These are phyloP conservation scores for Cerceris ruficornis DNA, from an alignment of 2,888 invertebrate genomes.

Conservation along the genomic window DNA sequence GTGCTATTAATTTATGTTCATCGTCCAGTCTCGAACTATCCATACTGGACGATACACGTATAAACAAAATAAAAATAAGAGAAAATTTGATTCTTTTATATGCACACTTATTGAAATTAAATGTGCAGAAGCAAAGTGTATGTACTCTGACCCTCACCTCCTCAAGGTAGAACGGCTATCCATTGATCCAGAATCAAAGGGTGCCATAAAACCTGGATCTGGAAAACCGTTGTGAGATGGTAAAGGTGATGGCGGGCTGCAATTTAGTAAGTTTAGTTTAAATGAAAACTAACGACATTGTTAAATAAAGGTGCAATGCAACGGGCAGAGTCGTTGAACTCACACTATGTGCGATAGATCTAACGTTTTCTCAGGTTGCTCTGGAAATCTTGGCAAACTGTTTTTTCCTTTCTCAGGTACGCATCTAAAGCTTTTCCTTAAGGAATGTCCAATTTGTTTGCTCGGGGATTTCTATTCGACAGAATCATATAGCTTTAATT, in stretches of 20 bases:
- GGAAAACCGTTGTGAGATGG: constrained; percentile 97
- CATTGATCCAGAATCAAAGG: constrained; percentile 90
- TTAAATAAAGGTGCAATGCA: background rate
- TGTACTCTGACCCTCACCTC: constrained; percentile 79
- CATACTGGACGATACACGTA: constrained; percentile 70
- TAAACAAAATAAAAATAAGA: constrained; percentile 54
- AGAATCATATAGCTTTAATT: background rate
- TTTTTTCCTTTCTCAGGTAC: constrained; percentile 94
- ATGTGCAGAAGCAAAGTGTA: constrained; percentile 28
- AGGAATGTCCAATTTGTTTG: constrained; percentile 97
- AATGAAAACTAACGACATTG: constrained; percentile 26
- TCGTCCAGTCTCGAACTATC: constrained; percentile 86
- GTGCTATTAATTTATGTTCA: constrained; percentile 97
- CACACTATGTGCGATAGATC: constrained; percentile 98
- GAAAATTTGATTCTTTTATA: constrained; percentile 43
- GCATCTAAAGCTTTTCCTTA: constrained; percentile 98
- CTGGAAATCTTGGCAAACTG: constrained; percentile 94
- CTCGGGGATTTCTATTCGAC: constrained; percentile 93
- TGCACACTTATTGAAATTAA: constrained; percentile 39
- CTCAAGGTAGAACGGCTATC: constrained; percentile 87
- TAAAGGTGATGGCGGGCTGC: constrained; percentile 94
- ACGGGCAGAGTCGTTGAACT: constrained; percentile 80
- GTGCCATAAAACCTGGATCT: constrained; percentile 85
- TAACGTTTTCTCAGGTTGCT: constrained; percentile 96
- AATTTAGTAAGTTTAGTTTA: constrained; percentile 61